Base-by-base conservation (phyloP, 2,113 vertebrate species). In the Pelvicachromis taeniatus region DNA sequence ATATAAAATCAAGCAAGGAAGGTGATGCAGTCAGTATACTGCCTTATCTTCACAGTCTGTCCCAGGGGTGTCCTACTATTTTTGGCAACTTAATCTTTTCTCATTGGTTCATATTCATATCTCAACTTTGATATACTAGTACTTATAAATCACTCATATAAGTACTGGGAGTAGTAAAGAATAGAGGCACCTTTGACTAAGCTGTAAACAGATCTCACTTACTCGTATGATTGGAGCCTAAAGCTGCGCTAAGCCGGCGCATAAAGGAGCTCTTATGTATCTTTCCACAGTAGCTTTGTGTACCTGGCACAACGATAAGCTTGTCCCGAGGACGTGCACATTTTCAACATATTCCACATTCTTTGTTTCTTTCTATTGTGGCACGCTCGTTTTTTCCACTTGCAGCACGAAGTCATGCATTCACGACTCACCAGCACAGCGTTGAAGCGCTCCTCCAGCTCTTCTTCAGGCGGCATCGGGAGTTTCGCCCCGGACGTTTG, bases 391-490 rank as follows among this genome's bases (percentile, higher is more conserved):
- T 26, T 50, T 70, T 7, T 26, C 56, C 87, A 48, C 80, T 4
- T 13, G 40, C 50, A 84, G 79, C 81, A 26, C 7, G 0, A 8
- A 38, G 17, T 29, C 12, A 19, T 45, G 21, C 65, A 21, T 11
- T 79, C 12, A 4, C 1, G 31, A 95, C 97, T 97, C 93, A 98
- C 97, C 97, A 98, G 95, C 14, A 97, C 96, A 1, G 91, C 92
- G 14, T 80, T 95, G 90, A 98, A 98, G 59, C 96, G 94, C 83
- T 96, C 96, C 85, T 98, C 97, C 92, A 98, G 95, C 83, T 98
- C 97, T 1, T 94, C 96, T 0, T 95, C 96, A 7, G 93, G 91
- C 10, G 97, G 97, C 92, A 97, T 94, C 48, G 97, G 97, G 58
- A 96, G 94, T 81, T 96, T 97, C 9, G 84, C 88, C 6, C 92